A percentile compares a stretch with the other conserved stretches of the same genome.
Evolutionary conservation across 2,113 vertebrate species (phyloP).

Genomic region (Ceuthmochares aereus): DNA sequence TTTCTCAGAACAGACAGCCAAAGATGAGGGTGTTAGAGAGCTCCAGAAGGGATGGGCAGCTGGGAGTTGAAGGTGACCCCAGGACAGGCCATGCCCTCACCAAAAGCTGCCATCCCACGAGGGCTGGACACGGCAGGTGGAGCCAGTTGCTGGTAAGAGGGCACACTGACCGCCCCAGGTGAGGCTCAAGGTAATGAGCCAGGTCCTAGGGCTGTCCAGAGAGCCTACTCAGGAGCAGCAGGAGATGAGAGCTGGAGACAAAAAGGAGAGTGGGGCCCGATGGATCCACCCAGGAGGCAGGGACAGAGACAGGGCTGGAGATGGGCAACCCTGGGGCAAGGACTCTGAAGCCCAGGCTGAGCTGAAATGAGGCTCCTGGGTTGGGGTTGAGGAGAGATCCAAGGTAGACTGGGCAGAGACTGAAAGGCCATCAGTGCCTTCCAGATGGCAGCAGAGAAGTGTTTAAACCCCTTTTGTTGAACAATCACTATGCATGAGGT

Average conservation of each 20-base stretch:
- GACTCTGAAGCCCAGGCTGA: background rate
- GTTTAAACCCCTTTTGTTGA: background rate
- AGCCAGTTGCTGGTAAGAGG: background rate
- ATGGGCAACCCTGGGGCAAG: background rate
- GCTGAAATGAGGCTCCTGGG: background rate
- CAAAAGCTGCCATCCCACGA: background rate
- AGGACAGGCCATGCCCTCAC: background rate
- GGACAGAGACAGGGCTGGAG: background rate
- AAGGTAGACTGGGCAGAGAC: background rate
- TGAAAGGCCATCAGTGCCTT: background rate
- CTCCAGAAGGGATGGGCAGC: background rate
- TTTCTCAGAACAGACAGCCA: background rate
- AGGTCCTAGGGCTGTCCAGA: background rate
- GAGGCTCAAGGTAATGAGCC: background rate
- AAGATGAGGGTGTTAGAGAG: background rate
- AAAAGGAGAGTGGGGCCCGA: too few species aligned
- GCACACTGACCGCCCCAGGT: accelerated
- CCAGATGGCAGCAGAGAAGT: background rate
- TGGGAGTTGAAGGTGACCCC: background rate
- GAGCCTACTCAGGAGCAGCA: background rate
- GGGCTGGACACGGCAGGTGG: background rate
- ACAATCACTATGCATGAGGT: background rate
- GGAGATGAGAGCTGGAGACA: background rate
- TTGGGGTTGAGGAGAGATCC: background rate
- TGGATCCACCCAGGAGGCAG: background rate